phyloP scores from a whole-genome alignment of 2,888 invertebrate species.

The Ctena decussata region DNA sequence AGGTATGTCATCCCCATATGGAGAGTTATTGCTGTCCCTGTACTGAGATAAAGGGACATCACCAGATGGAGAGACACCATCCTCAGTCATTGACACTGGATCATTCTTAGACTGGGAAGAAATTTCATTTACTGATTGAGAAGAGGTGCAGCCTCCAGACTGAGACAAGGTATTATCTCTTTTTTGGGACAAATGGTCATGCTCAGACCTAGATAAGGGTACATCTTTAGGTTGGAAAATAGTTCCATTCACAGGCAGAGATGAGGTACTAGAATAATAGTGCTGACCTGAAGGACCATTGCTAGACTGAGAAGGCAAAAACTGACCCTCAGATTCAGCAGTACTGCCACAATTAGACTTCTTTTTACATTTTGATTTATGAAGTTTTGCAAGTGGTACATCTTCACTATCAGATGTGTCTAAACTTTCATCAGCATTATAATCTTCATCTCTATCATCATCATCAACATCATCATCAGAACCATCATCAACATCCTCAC shows the following conservation, averaged over 20 bases:
- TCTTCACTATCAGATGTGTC: background rate
- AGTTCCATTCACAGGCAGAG: background rate
- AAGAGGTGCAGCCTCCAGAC: too few relatives aligned
- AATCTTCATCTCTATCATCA: background rate
- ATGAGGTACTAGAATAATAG: too few relatives aligned
- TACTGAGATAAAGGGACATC: background rate
- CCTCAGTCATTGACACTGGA: background rate
- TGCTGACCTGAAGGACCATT: too few relatives aligned
- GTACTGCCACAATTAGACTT: too few relatives aligned
- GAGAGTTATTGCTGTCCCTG: too few relatives aligned
- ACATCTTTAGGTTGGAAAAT: background rate
- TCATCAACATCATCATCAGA: background rate
- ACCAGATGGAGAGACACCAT: background rate
- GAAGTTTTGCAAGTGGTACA: background rate
- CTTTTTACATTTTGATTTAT: background rate
- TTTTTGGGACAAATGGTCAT: background rate
- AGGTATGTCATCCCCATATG: too few relatives aligned
- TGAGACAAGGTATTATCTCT: background rate
- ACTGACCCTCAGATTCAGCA: background rate
- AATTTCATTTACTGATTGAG: background rate
- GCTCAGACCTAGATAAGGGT: background rate
- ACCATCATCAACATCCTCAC: background rate
- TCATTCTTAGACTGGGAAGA: background rate
- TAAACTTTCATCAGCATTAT: background rate
- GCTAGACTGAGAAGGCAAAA: background rate